Conservation (phyloP, 2,888 invertebrate species). For the Hemistola chrysoprasaria region DNA sequence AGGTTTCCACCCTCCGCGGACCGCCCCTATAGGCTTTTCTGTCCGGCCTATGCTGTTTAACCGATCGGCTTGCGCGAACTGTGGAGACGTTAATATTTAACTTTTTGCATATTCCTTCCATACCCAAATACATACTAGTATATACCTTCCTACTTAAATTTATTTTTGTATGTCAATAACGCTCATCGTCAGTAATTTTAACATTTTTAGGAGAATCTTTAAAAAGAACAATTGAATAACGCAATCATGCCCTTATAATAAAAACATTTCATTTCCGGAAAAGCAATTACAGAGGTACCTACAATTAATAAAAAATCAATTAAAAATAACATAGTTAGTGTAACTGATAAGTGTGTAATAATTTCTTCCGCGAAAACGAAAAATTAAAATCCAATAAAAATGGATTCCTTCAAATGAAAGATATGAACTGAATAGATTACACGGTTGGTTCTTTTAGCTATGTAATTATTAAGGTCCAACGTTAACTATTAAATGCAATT, state of each 20-base stretch:
- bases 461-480: conserved; percentile 46
- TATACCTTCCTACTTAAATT: too few relatives aligned
- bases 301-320: conserved; percentile 16
- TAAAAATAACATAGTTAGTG: conserved; percentile 9
- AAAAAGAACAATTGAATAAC: too few relatives aligned
- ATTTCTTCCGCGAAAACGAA: conserved; percentile 23
- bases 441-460: conserved; percentile 50
- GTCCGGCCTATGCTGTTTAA: conserved; percentile 82
- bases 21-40: conserved; percentile 83
- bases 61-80: conserved; percentile 63
- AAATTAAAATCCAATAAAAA: conserved; percentile 27
- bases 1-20: conserved; percentile 81
- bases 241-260: too few relatives aligned
- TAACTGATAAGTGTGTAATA: neutral
- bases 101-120: too few relatives aligned
- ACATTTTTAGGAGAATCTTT: too few relatives aligned
- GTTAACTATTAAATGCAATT: conserved; percentile 43
- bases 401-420: conserved; percentile 9
- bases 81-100: conserved; percentile 50
- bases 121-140: too few relatives aligned
- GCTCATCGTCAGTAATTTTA: too few relatives aligned
- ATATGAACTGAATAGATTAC: conserved; percentile 53
- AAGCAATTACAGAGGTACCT: conserved; percentile 7
- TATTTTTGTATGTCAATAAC: too few relatives aligned
- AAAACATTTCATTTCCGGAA: too few relatives aligned